These are phyloP conservation scores for Aptenodytes forsteri DNA, from an alignment of 2,113 vertebrate species.

Conservation along the genomic window DNA sequence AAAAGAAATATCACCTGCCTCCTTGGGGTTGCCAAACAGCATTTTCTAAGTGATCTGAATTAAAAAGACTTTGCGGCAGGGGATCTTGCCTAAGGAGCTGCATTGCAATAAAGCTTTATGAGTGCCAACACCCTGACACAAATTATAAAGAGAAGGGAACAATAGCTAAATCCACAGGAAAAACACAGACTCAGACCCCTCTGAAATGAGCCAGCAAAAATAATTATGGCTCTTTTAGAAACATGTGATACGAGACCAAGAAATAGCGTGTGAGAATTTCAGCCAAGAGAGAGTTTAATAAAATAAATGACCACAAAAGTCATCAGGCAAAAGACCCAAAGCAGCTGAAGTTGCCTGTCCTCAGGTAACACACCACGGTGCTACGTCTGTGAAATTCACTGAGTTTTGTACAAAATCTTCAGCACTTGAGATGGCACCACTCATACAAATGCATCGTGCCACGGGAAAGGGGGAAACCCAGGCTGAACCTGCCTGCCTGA, in stretches of 20 bases:
- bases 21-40: neutral
- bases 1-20: neutral
- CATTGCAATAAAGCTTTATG: neutral
- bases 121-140: neutral
- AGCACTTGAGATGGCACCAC: neutral
- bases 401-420: neutral
- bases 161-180: neutral
- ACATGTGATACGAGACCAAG: accelerated
- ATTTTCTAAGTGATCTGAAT: neutral
- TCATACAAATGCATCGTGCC: neutral
- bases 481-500: neutral
- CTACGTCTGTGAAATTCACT: neutral
- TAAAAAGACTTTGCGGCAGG: neutral
- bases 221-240: neutral
- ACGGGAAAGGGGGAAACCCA: neutral
- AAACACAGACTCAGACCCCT: neutral
- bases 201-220: neutral
- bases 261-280: neutral
- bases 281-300: neutral
- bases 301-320: neutral
- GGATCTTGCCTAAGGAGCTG: neutral
- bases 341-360: neutral
- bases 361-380: neutral
- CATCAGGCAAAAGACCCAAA: neutral
- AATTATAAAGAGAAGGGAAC: neutral